These are phyloP conservation scores for Hesperia comma DNA, from an alignment of 2,888 invertebrate genomes.

Conservation along the genomic window DNA sequence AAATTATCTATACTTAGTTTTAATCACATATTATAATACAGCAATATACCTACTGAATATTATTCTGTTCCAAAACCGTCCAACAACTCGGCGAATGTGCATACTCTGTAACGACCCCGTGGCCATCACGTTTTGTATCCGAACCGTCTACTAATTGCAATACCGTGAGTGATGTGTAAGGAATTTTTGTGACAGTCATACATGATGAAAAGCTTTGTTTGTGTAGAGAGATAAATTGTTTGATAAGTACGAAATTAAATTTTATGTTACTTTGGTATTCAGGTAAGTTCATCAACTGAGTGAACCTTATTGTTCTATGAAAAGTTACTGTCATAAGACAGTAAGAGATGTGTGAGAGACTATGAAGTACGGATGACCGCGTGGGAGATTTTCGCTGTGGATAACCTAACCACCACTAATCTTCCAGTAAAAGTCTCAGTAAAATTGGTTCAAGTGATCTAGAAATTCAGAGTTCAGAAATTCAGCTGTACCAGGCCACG, in stretches of 20 bases:
- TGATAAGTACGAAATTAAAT: constrained; percentile 9
- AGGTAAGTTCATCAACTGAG: not conserved
- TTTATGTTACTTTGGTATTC: not conserved
- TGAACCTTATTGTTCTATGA: too few species aligned
- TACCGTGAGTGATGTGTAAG: constrained; percentile 39
- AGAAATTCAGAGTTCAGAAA: too few species aligned
- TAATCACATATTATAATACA: not conserved
- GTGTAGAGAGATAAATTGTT: constrained; percentile 13
- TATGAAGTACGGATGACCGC: too few species aligned
- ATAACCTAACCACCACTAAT: too few species aligned
- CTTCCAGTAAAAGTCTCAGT: too few species aligned
- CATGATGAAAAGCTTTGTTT: constrained; percentile 27
- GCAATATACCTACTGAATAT: too few species aligned
- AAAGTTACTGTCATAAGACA: too few species aligned
- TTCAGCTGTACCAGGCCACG: too few species aligned
- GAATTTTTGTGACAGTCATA: constrained; percentile 38
- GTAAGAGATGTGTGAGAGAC: too few species aligned
- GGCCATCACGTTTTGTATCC: constrained; percentile 31
- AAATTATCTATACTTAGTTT: not conserved
- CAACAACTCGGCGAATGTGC: not conserved
- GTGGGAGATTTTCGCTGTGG: too few species aligned
- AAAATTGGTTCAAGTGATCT: too few species aligned
- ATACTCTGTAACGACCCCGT: constrained; percentile 30
- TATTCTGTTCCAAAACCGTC: not conserved
- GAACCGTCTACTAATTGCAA: constrained; percentile 37